phyloP scores from a whole-genome alignment of 2,888 invertebrate species.

The Spisula solida region DNA sequence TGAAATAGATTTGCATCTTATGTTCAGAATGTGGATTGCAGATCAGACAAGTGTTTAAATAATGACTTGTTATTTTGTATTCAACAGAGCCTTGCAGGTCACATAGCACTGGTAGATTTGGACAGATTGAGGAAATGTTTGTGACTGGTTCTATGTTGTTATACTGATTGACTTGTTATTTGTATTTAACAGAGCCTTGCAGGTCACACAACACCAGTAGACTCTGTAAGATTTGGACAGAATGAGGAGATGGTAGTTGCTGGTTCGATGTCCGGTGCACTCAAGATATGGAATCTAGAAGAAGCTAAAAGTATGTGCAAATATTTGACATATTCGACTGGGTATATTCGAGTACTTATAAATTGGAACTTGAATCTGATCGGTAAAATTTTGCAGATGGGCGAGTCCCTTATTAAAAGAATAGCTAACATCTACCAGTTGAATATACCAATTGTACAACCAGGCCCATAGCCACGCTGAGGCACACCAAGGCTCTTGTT shows the following conservation, averaged over 20 bases:
- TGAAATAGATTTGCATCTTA: too few species aligned
- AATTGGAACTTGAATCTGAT: too few species aligned
- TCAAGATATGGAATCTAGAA: conserved; percentile 98
- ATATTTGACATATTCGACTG: too few species aligned
- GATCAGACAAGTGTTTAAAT: too few species aligned
- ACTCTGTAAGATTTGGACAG: conserved; percentile 97
- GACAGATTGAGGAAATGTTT: conserved; percentile 95
- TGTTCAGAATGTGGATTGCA: too few species aligned
- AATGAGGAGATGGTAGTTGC: conserved; percentile 96
- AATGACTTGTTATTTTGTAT: conserved; percentile 27
- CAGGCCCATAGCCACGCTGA: too few species aligned
- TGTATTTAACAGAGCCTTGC: conserved; percentile 89
- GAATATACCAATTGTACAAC: too few species aligned
- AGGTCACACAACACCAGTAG: conserved; percentile 97
- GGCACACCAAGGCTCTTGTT: too few species aligned
- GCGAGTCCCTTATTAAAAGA: too few species aligned
- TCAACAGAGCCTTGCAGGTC: conserved; percentile 92
- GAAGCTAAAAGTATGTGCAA: conserved; percentile 93
- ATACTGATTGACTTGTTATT: not conserved
- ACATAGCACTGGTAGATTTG: conserved; percentile 97
- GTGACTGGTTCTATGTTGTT: conserved; percentile 93
- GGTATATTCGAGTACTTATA: too few species aligned
- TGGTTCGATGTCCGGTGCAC: conserved; percentile 96
- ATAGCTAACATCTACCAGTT: too few species aligned
- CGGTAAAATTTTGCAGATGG: too few species aligned